Evolutionary conservation across 2,113 vertebrate species (phyloP), one percentile per base, ranked within the genome.

Genomic region (Myotis yumanensis): DNA sequence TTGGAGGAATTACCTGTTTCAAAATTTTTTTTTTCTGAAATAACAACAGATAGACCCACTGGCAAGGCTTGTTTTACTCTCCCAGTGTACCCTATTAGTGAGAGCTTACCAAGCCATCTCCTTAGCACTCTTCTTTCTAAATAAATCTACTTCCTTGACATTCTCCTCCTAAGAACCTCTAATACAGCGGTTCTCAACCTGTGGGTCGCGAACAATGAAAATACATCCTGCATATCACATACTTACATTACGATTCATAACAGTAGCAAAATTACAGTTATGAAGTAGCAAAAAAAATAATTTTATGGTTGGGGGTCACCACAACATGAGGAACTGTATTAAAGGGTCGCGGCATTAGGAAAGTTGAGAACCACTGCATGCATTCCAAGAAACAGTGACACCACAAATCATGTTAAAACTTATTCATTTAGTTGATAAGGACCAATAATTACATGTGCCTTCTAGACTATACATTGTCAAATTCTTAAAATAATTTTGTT

Each of bases 1-100:
- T 25, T 18, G 35, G 37, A 7, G 23, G 8, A n/a, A 66, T 28
- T 77, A 40, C 12, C 32, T 30, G 69, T 84, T 86, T 35, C 62
- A 75, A 62, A 62, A 9, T 18, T 73, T 25, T 89, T 90, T 20
- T 76, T 32, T 89, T 87, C 35, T 95, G 48, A 88, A 90, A 73
- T 35, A 90, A 83, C n/a, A 75, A 2, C 73, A 96, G 43, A 62
- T 4, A 51, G 17, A 28, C 28, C 40, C 17, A 37, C 17, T 69
- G 10, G 3, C 12, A 43, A 66, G 51, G 37, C 5, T 62, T 35
- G 11, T 52, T 35, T 64, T 43, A 9, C 22, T 64, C 48, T 51
- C 69, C 52, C 23, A 35, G 3, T 11, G 40, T 23, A 8, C 8
- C 22, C n/a, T 48, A 4, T 40, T 57, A 32, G 7, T 18, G 37